Conservation (phyloP, 2,113 vertebrate species). For the Zosterops japonicus region DNA sequence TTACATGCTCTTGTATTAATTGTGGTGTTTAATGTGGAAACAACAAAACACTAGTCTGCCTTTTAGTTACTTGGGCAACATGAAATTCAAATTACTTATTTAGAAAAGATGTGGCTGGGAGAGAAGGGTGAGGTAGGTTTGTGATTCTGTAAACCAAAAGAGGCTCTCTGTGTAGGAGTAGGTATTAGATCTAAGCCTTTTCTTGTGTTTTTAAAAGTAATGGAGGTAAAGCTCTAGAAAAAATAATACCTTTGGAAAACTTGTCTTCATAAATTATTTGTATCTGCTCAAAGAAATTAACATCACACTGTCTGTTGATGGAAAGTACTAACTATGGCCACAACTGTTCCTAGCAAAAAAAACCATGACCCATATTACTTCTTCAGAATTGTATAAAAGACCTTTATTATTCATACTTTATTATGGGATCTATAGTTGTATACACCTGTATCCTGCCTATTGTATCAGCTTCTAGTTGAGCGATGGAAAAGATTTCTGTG, state of each 20-base stretch:
- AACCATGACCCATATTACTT: neutral
- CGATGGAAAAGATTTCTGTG: neutral
- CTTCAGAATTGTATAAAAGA: constrained; percentile 13
- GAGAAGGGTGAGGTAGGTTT: neutral
- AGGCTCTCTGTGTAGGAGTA: neutral
- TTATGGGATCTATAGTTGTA: neutral
- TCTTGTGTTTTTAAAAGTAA: neutral
- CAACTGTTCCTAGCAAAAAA: constrained; percentile 47
- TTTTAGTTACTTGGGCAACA: neutral
- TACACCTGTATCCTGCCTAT: neutral
- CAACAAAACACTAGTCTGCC: neutral
- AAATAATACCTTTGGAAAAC: neutral
- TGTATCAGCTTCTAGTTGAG: neutral
- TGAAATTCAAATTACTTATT: neutral
- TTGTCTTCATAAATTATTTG: neutral
- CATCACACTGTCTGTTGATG: neutral
- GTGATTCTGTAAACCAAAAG: neutral
- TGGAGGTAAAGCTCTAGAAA: neutral
- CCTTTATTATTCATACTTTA: neutral
- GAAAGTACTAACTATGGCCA: constrained; percentile 3
- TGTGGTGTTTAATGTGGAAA: neutral
- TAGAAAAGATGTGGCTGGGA: neutral
- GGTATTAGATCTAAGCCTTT: neutral
- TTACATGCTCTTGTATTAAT: neutral
- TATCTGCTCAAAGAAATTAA: constrained; percentile 38